A percentile compares a stretch with the other conserved stretches of the same genome.
Conservation (phyloP, 2,113 vertebrate species). For the Steatornis caripensis region DNA sequence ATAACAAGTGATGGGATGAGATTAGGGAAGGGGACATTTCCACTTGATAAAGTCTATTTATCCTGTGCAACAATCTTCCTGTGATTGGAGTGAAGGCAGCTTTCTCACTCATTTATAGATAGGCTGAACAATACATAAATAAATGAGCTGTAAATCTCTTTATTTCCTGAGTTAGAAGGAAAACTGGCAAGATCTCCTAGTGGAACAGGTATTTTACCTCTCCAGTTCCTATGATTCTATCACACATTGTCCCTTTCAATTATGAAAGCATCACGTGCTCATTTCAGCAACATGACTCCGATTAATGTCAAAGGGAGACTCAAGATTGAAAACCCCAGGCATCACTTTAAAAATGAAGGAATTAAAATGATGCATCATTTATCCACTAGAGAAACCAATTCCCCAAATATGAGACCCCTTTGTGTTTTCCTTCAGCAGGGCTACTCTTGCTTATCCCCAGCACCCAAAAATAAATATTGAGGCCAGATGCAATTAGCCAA, state of each 20-base stretch:
- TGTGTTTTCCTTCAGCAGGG: not conserved
- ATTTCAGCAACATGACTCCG: constrained; percentile 35
- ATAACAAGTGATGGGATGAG: not conserved
- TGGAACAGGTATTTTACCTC: constrained; percentile 12
- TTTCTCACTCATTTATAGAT: not conserved
- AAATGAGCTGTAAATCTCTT: not conserved
- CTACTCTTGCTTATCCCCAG: not conserved
- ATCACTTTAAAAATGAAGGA: constrained; percentile 42
- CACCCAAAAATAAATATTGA: not conserved
- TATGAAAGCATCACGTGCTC: constrained; percentile 13
- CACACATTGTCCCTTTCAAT: not conserved
- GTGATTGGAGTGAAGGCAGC: not conserved
- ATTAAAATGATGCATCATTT: constrained; percentile 50
- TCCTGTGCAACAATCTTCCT: not conserved
- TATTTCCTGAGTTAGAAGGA: not conserved
- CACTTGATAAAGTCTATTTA: not conserved
- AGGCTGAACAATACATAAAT: not conserved
- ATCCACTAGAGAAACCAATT: not conserved
- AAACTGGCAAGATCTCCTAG: not conserved
- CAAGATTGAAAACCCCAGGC: constrained; percentile 60
- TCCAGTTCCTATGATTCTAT: not conserved
- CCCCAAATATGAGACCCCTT: not conserved
- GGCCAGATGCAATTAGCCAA: not conserved
- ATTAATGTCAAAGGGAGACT: constrained; percentile 61
- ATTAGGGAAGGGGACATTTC: not conserved